Base-by-base conservation (phyloP, 2,113 vertebrate species). In the Caracal caracal region DNA sequence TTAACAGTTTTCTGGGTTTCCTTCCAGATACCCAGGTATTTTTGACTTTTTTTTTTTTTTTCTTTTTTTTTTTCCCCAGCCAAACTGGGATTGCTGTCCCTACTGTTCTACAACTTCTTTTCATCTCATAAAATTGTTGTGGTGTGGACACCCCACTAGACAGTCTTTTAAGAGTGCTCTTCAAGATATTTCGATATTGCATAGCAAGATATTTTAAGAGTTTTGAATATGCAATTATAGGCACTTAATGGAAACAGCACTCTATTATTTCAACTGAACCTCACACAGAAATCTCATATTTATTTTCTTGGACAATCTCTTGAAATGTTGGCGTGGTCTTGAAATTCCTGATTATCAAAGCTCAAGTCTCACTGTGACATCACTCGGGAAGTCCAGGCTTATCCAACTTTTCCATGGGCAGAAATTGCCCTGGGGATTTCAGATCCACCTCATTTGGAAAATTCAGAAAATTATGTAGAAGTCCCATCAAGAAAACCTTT, bases 341-440 rank as follows among this genome's bases (percentile, higher is more conserved):
- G 40, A 97, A 97, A 96, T 97, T 88, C 92, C 97, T 97, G 37
- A 70, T 90, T 95, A 93, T 30, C 88, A 79, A 83, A 75, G 71
- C 75, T 51, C 90, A 93, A 66, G 19, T 81, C 79, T 95, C 90
- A 76, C 40, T 85, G 85, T 82, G 12, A 43, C 0, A 0, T 97
- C 68, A 90, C 65, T 97, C 0, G 13, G 97, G 97, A 98, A 89
- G 96, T 93, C 70, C 97, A 97, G 98, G 95, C 94, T 98, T 98
- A 97, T 97, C 97, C 84, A n/a, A 40, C 56, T 97, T 98, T 97
- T 97, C 5, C 0, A 85, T 33, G 66, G 43, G 47, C 88, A 61
- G 96, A 85, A 70, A 95, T 85, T 94, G 33, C 40, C 3, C 83
- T 93, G 94, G 95, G 84, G 92, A 98, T 98, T 94, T 98, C 96